These are phyloP conservation scores for Craterocephalus amniculus DNA, from an alignment of 2,797 vertebrate species.

Conservation along the genomic window DNA sequence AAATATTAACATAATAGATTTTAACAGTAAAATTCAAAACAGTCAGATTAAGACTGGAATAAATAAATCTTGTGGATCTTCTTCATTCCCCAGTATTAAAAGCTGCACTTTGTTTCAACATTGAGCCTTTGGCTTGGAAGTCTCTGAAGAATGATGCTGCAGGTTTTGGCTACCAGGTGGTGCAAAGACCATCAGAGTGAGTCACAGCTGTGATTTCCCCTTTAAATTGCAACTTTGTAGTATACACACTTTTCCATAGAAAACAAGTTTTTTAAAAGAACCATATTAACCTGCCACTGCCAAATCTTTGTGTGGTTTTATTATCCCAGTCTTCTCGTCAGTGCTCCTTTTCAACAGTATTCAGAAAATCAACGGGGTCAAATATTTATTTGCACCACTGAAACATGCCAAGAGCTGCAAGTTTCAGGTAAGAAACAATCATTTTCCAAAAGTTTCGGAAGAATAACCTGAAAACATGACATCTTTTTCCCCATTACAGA, in stretches of 20 bases:
- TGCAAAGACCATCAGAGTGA: constrained; percentile 71
- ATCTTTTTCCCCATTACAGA: too few species aligned
- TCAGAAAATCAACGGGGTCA: constrained; percentile 24
- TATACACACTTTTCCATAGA: background rate
- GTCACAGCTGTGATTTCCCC: constrained; percentile 14
- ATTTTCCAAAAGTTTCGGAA: background rate
- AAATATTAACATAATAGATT: too few species aligned
- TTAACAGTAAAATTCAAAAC: background rate
- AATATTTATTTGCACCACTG: constrained; percentile 51
- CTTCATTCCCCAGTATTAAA: constrained; percentile 51
- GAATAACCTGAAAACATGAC: background rate
- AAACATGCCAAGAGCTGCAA: constrained; percentile 7
- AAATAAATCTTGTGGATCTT: background rate
- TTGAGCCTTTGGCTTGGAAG: constrained; percentile 76
- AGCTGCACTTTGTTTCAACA: constrained; percentile 66
- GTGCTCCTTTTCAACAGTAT: constrained; percentile 73
- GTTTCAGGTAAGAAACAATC: constrained; percentile 30
- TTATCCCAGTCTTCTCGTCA: constrained; percentile 72
- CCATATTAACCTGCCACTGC: background rate
- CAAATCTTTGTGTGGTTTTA: background rate
- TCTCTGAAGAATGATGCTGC: background rate
- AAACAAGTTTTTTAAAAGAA: background rate
- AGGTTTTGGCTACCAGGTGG: constrained; percentile 80
- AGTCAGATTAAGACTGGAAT: background rate
- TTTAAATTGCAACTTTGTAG: background rate